Evolutionary conservation across 2,797 vertebrate genomes (phyloP).

Genomic region (Enteromius treurensis): DNA sequence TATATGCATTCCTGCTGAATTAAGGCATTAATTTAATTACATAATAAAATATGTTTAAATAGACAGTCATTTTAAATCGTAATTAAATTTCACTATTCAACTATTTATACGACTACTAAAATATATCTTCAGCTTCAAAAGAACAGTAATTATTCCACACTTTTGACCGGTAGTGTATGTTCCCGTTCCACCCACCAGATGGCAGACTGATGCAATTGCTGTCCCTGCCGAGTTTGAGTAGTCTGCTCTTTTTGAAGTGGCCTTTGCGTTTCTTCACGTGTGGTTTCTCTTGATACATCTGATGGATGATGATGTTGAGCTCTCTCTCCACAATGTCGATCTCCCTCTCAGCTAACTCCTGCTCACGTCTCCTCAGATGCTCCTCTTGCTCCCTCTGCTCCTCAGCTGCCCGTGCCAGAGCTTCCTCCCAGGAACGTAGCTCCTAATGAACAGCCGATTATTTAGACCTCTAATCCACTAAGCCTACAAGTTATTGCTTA

Average conservation of each 20-base stretch:
- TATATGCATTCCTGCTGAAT: too few relatives aligned
- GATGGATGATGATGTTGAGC: conserved; percentile 91
- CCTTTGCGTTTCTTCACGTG: conserved; percentile 89
- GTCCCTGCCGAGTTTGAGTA: conserved; percentile 85
- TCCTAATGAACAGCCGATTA: conserved; percentile 73
- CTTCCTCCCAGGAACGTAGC: conserved; percentile 90
- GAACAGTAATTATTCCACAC: not conserved
- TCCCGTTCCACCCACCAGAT: conserved; percentile 80
- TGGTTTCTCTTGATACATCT: conserved; percentile 92
- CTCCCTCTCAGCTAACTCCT: conserved; percentile 90
- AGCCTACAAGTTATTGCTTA: not conserved
- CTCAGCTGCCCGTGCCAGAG: conserved; percentile 84
- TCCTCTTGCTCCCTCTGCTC: conserved; percentile 90
- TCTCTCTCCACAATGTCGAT: conserved; percentile 92
- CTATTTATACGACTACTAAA: not conserved
- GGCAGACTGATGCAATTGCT: conserved; percentile 91
- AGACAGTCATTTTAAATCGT: not conserved
- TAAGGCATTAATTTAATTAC: not conserved
- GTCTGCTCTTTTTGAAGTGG: conserved; percentile 87
- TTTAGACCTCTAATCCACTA: conserved; percentile 20
- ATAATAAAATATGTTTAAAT: not conserved
- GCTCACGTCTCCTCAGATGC: conserved; percentile 85
- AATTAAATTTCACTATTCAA: not conserved
- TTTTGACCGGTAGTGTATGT: not conserved
- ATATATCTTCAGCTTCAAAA: not conserved